Conservation (phyloP, 1,140 invertebrate species). For the Monomorium pharaonis region DNA sequence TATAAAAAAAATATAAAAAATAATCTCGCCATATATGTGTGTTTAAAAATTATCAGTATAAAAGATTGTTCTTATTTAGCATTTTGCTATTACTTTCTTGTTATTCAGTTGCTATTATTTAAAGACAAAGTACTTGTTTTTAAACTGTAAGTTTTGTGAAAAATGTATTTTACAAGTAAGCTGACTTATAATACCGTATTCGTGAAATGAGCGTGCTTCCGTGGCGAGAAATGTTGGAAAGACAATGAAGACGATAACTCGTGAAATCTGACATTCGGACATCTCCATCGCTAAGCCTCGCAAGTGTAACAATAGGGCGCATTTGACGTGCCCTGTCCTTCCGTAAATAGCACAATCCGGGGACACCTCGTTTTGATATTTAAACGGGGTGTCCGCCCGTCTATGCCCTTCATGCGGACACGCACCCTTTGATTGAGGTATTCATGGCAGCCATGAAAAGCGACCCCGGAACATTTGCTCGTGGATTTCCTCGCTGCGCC, state of each 20-base stretch:
- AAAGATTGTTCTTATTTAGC: not conserved
- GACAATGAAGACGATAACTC: conserved; percentile 36
- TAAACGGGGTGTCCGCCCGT: conserved; percentile 24
- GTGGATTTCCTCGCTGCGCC: conserved; percentile 45
- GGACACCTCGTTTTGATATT: conserved; percentile 65
- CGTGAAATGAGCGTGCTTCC: not conserved
- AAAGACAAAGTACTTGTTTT: not conserved
- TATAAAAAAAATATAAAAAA: not conserved
- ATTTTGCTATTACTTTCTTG: not conserved
- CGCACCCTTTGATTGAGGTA: conserved; percentile 68
- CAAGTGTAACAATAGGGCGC: not conserved
- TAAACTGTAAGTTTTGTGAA: not conserved
- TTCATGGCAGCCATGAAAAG: conserved; percentile 61
- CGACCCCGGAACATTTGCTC: conserved; percentile 52
- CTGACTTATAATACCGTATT: not conserved
- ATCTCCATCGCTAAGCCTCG: conserved; percentile 4
- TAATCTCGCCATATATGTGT: not conserved
- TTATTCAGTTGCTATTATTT: not conserved
- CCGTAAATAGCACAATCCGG: conserved; percentile 69
- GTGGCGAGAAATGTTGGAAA: conserved; percentile 5
- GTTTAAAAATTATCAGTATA: not conserved
- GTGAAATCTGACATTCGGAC: conserved; percentile 3
- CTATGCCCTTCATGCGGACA: conserved; percentile 10
- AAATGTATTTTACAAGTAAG: not conserved
- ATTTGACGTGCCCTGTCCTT: conserved; percentile 44